phyloP scores from a whole-genome alignment of 2,113 vertebrate species.

The Rhombomys opimus region DNA sequence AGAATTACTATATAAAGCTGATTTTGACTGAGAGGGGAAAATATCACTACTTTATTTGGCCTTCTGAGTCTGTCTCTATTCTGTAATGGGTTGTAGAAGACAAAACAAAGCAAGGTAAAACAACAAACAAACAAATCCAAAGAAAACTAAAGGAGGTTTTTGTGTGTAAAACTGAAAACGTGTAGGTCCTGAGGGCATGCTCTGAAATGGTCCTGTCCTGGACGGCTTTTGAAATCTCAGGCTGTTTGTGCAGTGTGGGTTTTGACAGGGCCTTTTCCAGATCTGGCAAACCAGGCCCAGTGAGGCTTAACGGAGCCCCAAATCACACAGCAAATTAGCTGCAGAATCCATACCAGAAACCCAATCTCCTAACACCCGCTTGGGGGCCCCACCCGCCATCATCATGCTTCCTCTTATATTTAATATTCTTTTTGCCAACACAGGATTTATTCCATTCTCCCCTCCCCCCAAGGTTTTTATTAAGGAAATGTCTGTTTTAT shows the following conservation, averaged over 20 bases:
- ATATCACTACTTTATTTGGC: background rate
- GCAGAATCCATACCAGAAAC: slow-evolving; percentile 62
- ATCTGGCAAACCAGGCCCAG: slow-evolving; percentile 16
- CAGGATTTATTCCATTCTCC: background rate
- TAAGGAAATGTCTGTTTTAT: slow-evolving; percentile 77
- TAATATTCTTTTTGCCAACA: background rate
- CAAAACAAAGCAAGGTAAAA: background rate
- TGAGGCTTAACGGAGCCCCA: slow-evolving; percentile 53
- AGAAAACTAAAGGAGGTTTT: slow-evolving; percentile 38
- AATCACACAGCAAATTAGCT: slow-evolving; percentile 72
- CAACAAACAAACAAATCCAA: background rate
- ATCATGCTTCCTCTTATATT: slow-evolving; percentile 33
- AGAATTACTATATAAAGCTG: slow-evolving; percentile 45
- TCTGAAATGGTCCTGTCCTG: slow-evolving; percentile 20
- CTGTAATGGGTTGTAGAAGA: background rate
- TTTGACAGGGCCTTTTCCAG: slow-evolving; percentile 50
- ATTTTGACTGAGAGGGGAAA: background rate
- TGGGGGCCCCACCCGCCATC: background rate
- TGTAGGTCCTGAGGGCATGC: background rate
- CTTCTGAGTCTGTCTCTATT: background rate
- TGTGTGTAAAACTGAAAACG: slow-evolving; percentile 65
- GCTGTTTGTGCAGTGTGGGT: background rate
- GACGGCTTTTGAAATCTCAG: slow-evolving; percentile 34
- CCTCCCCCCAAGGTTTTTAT: slow-evolving; percentile 28
- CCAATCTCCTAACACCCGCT: slow-evolving; percentile 14